A percentile compares a stretch with the other conserved stretches of the same genome.
These are phyloP conservation scores for Eucriotettix oculatus DNA, from an alignment of 2,888 invertebrate species.

Conservation along the genomic window DNA sequence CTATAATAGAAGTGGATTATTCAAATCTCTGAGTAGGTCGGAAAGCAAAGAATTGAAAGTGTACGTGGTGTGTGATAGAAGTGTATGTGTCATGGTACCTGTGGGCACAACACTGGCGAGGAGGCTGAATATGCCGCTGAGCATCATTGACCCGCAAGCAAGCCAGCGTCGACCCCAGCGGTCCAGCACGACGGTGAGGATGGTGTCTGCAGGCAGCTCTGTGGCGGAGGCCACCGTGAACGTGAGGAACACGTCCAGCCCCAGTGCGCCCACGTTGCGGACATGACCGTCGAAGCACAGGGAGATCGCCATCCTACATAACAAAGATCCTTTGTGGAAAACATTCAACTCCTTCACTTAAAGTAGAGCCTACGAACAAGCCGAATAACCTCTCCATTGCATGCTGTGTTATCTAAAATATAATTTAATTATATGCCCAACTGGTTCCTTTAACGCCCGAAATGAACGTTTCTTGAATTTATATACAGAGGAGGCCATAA, in stretches of 20 bases:
- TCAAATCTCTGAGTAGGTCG: no score
- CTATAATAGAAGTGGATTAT: no score
- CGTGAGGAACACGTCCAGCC: slow-evolving; percentile 66
- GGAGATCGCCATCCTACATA: slow-evolving; percentile 58
- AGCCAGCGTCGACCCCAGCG: slow-evolving; percentile 74
- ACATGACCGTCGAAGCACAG: slow-evolving; percentile 80
- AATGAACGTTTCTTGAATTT: no score
- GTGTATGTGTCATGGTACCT: slow-evolving; percentile 26
- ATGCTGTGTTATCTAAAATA: no score
- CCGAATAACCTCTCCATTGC: no score
- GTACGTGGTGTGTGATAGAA: no score
- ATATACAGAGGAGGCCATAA: no score
- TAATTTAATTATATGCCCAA: background rate
- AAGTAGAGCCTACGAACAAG: no score
- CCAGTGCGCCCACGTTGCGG: slow-evolving; percentile 69
- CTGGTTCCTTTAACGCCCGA: background rate
- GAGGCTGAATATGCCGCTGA: slow-evolving; percentile 66
- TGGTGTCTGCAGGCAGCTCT: slow-evolving; percentile 69
- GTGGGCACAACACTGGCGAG: slow-evolving; percentile 57
- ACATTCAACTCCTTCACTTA: no score
- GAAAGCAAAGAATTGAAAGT: no score
- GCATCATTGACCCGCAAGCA: slow-evolving; percentile 64
- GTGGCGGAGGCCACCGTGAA: slow-evolving; percentile 73
- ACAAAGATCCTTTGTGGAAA: no score
- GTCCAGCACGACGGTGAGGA: slow-evolving; percentile 59